These are phyloP conservation scores for Suncus etruscus DNA, from an alignment of 2,113 vertebrate species.

Conservation along the genomic window DNA sequence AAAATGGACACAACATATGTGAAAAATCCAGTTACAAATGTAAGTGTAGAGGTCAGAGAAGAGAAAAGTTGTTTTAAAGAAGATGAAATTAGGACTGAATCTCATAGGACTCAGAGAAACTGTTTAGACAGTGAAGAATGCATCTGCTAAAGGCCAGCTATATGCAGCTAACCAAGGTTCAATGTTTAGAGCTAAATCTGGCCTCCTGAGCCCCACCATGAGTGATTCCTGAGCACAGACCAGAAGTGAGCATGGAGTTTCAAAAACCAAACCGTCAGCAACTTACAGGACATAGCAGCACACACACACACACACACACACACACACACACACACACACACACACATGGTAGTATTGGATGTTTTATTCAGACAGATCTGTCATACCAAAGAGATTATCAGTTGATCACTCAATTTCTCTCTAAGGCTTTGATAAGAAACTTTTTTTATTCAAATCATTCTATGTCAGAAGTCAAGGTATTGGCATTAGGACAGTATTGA, in stretches of 20 bases:
- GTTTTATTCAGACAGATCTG: background rate
- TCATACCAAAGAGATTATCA: background rate
- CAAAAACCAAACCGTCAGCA: background rate
- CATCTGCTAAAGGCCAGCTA: background rate
- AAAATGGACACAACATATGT: background rate
- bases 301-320: too few relatives aligned
- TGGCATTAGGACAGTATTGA: constrained; percentile 51
- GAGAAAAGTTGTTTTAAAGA: background rate
- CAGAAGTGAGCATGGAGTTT: background rate
- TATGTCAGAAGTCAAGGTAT: constrained; percentile 34
- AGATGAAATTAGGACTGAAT: background rate
- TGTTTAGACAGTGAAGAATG: background rate
- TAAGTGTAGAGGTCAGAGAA: background rate
- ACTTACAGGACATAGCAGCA: background rate
- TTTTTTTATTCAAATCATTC: constrained; percentile 47
- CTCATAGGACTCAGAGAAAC: background rate
- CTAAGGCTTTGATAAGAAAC: background rate
- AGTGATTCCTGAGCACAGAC: background rate
- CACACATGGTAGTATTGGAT: background rate
- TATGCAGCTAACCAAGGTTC: background rate
- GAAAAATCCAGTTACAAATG: background rate
- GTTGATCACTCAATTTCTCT: background rate
- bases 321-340: too few relatives aligned
- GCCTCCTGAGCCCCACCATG: too few relatives aligned
- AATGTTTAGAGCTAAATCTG: too few relatives aligned